Evolutionary conservation across 2,888 invertebrate species (phyloP).

Genomic region (Amorpha juglandis): DNA sequence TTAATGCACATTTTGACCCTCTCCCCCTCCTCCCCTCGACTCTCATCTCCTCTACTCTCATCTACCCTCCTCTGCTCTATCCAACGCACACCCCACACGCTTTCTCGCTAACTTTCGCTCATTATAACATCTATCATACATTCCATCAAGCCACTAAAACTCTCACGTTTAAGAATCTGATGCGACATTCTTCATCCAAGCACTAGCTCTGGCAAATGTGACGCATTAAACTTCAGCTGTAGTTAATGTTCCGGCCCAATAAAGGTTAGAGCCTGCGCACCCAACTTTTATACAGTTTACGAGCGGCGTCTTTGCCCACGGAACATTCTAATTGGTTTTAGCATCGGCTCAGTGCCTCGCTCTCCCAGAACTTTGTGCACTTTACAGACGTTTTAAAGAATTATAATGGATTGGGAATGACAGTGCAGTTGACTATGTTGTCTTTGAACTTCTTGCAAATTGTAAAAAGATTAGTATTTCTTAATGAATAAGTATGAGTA

Average conservation of each 20-base stretch:
- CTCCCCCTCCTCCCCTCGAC: too few species aligned
- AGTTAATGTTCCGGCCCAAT: background rate
- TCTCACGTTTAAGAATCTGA: background rate
- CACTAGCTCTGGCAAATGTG: background rate
- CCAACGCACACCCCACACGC: too few species aligned
- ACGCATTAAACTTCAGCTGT: conserved; percentile 8
- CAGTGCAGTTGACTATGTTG: background rate
- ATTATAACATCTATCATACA: too few species aligned
- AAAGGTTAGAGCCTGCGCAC: background rate
- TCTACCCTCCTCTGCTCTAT: too few species aligned
- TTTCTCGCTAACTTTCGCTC: too few species aligned
- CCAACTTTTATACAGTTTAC: conserved; percentile 12
- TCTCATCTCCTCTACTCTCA: too few species aligned
- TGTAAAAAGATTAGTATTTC: background rate
- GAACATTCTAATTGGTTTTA: conserved; percentile 15
- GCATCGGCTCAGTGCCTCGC: background rate
- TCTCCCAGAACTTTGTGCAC: background rate
- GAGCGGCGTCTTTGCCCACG: background rate
- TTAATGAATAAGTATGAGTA: too few species aligned
- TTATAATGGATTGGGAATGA: conserved; percentile 2
- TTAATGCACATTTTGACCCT: too few species aligned
- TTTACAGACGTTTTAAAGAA: conserved; percentile 14
- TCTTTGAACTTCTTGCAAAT: background rate
- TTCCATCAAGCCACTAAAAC: background rate
- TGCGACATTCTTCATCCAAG: background rate